A percentile compares a stretch with the other conserved stretches of the same genome.
phyloP scores from a whole-genome alignment of 2,797 vertebrate species.

The Lagorchestes hirsutus region DNA sequence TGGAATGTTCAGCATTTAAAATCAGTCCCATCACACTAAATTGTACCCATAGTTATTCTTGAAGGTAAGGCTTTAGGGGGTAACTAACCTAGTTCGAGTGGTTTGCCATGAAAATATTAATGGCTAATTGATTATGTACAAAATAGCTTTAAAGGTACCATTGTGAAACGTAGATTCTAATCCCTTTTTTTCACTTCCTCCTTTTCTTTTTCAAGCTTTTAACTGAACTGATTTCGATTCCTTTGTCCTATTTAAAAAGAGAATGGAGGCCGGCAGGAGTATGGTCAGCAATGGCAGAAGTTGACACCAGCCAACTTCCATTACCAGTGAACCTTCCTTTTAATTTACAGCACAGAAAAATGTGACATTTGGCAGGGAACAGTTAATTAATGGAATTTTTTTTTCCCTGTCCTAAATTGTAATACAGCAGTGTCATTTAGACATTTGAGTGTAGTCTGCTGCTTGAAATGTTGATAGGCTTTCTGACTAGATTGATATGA shows the following conservation, averaged over 20 bases:
- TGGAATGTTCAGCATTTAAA: background rate
- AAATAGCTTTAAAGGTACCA: too few species aligned
- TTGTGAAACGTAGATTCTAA: background rate
- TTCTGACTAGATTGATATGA: background rate
- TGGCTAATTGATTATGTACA: background rate
- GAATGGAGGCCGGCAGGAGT: background rate
- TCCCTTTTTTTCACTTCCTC: background rate
- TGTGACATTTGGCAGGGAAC: background rate
- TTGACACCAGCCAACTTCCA: background rate
- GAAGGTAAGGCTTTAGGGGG: background rate
- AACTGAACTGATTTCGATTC: conserved; percentile 12
- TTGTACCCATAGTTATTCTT: background rate
- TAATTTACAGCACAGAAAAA: background rate
- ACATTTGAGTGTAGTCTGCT: background rate
- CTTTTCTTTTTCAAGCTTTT: background rate
- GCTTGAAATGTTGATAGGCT: background rate
- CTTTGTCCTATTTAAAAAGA: background rate
- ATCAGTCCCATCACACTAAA: background rate
- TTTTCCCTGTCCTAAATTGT: background rate
- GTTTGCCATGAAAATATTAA: accelerated
- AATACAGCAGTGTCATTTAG: background rate
- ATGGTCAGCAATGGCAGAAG: background rate
- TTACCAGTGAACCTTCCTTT: background rate
- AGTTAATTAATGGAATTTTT: background rate
- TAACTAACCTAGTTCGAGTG: background rate